phyloP scores from a whole-genome alignment of 2,797 vertebrate genomes.

The Tolypeutes matacus region DNA sequence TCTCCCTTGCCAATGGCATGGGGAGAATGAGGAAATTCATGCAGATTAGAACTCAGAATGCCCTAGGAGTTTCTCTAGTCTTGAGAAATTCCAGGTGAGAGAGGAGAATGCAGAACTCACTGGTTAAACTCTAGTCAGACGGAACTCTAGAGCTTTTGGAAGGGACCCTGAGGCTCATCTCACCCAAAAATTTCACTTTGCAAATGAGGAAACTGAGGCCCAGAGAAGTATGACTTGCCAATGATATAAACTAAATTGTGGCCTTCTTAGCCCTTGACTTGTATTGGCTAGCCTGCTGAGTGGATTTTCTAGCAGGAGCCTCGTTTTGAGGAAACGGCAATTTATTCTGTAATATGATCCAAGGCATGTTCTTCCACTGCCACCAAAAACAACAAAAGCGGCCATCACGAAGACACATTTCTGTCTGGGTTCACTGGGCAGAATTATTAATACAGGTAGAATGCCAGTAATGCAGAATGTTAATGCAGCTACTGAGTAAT shows the following conservation, averaged over 20 bases:
- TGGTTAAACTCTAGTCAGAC: background rate
- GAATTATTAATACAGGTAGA: constrained; percentile 60
- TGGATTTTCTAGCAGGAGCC: background rate
- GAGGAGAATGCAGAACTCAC: background rate
- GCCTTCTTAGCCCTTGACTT: background rate
- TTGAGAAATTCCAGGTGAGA: constrained; percentile 42
- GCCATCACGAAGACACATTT: background rate
- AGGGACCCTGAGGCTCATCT: background rate
- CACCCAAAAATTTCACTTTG: background rate
- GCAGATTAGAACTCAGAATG: background rate
- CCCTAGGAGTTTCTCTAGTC: background rate
- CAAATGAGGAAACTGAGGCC: background rate
- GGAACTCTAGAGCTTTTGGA: background rate
- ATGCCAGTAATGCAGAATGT: constrained; percentile 47
- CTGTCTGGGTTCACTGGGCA: constrained; percentile 1
- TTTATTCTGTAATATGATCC: constrained; percentile 15
- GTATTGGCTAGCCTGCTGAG: background rate
- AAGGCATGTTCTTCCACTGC: background rate
- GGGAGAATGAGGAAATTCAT: background rate
- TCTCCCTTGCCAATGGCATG: background rate
- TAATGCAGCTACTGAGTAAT: constrained; percentile 49
- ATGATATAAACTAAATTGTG: background rate
- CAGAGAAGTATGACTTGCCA: background rate
- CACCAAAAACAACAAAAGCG: background rate
- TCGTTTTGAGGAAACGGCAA: constrained; percentile 24